Evolutionary conservation across 2,797 vertebrate species (phyloP).

Genomic region (Acipenser oxyrinchus): DNA sequence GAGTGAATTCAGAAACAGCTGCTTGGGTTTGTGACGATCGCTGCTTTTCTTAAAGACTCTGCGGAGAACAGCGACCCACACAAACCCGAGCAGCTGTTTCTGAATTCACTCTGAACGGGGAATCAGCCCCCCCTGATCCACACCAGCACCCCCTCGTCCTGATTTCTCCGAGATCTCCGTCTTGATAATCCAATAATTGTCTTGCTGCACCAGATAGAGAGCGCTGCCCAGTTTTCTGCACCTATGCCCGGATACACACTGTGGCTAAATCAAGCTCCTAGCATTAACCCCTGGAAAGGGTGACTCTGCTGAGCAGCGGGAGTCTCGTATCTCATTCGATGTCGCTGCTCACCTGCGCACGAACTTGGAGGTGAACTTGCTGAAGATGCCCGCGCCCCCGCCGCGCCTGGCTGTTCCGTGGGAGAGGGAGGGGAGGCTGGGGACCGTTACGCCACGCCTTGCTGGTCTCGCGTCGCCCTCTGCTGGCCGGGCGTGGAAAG

Average conservation of each 20-base stretch:
- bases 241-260: neutral
- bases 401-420: conserved; percentile 79
- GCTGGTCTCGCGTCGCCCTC: conserved; percentile 81
- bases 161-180: neutral
- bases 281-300: neutral
- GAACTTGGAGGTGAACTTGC: conserved; percentile 95
- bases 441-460: conserved; percentile 73
- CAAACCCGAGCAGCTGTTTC: too few species aligned
- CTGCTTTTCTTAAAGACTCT: too few species aligned
- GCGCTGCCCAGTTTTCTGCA: too few species aligned
- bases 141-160: neutral
- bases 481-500: conserved; percentile 85
- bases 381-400: conserved; percentile 83
- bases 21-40: too few species aligned
- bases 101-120: too few species aligned
- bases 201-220: too few species aligned
- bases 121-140: neutral
- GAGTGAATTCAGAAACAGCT: too few species aligned
- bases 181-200: too few species aligned
- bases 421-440: conserved; percentile 76
- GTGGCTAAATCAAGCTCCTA: neutral
- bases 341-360: conserved; percentile 76
- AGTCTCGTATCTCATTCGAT: neutral
- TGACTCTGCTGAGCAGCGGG: neutral
- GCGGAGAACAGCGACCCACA: too few species aligned